Conservation (phyloP, 2,113 vertebrate genomes). For the Panurus biarmicus region DNA sequence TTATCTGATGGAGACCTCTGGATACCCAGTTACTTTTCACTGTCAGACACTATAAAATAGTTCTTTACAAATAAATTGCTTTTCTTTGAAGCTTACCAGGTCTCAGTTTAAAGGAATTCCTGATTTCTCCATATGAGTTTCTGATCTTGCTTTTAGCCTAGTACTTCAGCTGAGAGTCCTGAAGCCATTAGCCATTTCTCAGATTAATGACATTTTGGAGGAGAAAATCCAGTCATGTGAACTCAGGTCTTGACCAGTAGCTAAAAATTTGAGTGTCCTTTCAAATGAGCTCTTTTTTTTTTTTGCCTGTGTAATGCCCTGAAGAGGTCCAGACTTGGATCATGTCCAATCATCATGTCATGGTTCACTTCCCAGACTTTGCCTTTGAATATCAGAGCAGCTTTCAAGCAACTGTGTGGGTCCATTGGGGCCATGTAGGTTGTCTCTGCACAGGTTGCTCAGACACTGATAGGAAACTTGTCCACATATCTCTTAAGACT, state of each 20-base stretch:
- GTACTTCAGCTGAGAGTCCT: not conserved
- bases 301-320: not conserved
- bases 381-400: not conserved
- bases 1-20: not conserved
- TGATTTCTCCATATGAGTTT: not conserved
- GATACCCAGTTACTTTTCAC: not conserved
- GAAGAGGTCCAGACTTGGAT: not conserved
- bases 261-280: not conserved
- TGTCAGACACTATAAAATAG: not conserved
- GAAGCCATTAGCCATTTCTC: not conserved
- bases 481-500: not conserved
- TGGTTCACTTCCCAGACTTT: not conserved
- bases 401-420: not conserved
- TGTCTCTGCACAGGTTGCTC: not conserved
- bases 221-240: not conserved
- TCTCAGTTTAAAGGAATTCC: not conserved
- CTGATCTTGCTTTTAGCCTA: not conserved
- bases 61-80: not conserved
- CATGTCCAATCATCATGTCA: rapidly evolving
- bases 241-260: not conserved
- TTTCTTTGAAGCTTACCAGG: not conserved
- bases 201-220: not conserved
- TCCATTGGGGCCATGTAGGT: not conserved
- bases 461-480: not conserved
- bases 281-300: not conserved